Percentiles rank a stretch among this genome's conserved stretches.
Conservation (phyloP, 64 coral and sea anemone species). For the Montipora capricornis region DNA sequence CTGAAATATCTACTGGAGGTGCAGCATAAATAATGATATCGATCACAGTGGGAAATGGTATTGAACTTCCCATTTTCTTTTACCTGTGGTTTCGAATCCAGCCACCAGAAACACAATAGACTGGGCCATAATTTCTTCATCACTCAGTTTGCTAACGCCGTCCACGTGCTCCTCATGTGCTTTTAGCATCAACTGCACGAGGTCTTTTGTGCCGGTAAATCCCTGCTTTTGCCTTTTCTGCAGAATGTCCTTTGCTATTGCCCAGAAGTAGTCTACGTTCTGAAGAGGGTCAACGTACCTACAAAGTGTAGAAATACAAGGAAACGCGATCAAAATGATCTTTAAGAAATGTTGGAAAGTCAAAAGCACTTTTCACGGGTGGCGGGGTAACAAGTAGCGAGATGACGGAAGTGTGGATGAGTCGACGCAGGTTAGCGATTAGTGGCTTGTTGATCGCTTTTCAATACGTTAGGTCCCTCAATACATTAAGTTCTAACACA, state of each 20-base stretch:
- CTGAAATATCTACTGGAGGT: too few species aligned
- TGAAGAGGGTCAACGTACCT: conserved; percentile 21
- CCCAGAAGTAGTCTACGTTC: conserved; percentile 33
- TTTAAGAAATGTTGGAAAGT: too few species aligned
- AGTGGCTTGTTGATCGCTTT: too few species aligned
- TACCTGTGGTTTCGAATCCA: conserved; percentile 77
- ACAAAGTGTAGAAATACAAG: neutral
- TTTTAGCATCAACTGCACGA: conserved; percentile 83
- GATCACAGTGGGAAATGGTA: too few species aligned
- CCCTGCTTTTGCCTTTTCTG: conserved; percentile 20
- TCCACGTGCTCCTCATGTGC: conserved; percentile 61
- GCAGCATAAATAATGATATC: too few species aligned
- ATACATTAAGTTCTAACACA: too few species aligned
- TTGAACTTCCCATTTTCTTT: neutral
- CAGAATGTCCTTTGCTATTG: conserved; percentile 47
- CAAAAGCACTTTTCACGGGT: too few species aligned
- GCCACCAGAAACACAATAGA: conserved; percentile 73
- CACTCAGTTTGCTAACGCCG: conserved; percentile 51
- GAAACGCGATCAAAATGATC: too few species aligned
- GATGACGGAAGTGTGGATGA: too few species aligned
- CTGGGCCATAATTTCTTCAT: conserved; percentile 75
- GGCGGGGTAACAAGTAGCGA: too few species aligned
- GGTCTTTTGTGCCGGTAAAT: neutral
- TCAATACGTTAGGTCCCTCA: too few species aligned
- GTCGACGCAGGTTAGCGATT: too few species aligned